Evolutionary conservation across 2,888 invertebrate genomes (phyloP).

Genomic region (Cephalotes varians): DNA sequence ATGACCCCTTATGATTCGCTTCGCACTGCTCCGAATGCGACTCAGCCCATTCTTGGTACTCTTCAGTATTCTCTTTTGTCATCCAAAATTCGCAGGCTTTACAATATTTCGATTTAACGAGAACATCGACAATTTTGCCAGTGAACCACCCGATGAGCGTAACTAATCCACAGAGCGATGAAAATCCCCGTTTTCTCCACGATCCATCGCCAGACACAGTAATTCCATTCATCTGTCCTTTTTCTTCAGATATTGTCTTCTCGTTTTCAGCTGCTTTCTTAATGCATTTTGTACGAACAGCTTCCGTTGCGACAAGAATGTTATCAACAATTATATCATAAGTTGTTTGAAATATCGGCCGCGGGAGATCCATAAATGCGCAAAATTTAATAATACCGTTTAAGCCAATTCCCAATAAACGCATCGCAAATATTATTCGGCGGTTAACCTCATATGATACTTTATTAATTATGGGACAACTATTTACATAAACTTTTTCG

Average conservation of each 20-base stretch:
- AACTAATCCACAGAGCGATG: background rate
- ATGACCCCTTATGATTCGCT: too few relatives aligned
- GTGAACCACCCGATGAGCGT: constrained; percentile 4
- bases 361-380: constrained; percentile 21
- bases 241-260: background rate
- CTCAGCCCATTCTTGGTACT: constrained; percentile 11
- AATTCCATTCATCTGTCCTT: background rate
- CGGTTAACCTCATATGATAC: constrained; percentile 3
- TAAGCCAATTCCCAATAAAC: background rate
- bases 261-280: background rate
- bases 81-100: constrained; percentile 28
- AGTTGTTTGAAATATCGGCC: background rate
- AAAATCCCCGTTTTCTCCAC: constrained; percentile 9
- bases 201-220: background rate
- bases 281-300: background rate
- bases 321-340: background rate
- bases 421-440: background rate
- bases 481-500: background rate
- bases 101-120: constrained; percentile 50
- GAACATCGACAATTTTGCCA: constrained; percentile 64
- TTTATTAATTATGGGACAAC: background rate
- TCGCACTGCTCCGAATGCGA: background rate
- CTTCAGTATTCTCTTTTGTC: background rate
- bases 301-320: background rate
- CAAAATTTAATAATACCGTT: constrained; percentile 20